phyloP scores from a whole-genome alignment of 35 echinoderm and acorn worm genomes.

The Ophiothrix spiculata region DNA sequence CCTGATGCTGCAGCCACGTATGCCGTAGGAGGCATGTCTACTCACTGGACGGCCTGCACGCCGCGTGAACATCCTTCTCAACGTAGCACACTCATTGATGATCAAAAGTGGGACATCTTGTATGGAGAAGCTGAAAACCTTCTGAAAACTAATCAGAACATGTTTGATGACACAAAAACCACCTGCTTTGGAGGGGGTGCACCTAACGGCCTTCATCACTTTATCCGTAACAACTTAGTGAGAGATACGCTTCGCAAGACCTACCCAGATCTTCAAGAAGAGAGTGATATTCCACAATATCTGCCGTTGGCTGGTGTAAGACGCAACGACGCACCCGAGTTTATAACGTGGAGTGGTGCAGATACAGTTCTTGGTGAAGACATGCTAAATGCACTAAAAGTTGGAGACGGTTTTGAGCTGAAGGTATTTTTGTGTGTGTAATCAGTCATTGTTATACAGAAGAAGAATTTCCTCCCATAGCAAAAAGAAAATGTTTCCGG shows the following conservation, averaged over 20 bases:
- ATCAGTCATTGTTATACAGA: too few species aligned
- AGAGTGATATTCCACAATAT: background rate
- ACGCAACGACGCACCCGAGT: constrained; percentile 1
- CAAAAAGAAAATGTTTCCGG: too few species aligned
- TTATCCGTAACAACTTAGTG: background rate
- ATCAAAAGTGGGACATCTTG: background rate
- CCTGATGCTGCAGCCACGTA: background rate
- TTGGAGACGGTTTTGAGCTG: background rate
- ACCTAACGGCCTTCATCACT: background rate
- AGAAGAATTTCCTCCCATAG: too few species aligned
- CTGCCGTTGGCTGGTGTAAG: constrained; percentile 8
- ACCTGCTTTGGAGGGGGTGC: background rate
- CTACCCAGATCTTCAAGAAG: background rate
- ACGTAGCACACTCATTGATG: background rate
- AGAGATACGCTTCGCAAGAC: background rate
- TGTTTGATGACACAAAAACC: constrained; percentile 13
- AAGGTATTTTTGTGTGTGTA: constrained; percentile 20
- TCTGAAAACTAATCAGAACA: constrained; percentile 8
- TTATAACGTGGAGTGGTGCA: constrained; percentile 1
- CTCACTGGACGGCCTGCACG: background rate
- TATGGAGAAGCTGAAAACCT: background rate
- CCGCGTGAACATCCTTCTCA: background rate
- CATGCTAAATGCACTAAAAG: background rate
- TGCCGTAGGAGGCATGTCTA: background rate
- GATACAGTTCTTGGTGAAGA: constrained; percentile 3